Conservation (phyloP, 2,888 invertebrate genomes). For the Hermaeophaga mercurialis region DNA sequence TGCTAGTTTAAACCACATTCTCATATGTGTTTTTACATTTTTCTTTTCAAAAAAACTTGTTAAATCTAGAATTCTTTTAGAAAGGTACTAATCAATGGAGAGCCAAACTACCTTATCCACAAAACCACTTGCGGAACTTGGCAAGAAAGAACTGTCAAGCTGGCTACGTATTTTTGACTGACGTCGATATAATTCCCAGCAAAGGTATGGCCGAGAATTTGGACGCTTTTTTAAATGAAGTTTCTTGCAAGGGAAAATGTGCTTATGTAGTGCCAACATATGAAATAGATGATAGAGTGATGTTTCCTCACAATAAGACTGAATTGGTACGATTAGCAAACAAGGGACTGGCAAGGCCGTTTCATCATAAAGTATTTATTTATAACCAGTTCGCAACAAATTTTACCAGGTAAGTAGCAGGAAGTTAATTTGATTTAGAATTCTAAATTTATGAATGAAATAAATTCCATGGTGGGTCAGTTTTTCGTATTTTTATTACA, state of each 20-base stretch:
- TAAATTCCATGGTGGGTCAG: no score
- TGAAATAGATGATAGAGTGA: slow-evolving; percentile 79
- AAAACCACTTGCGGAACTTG: slow-evolving; percentile 86
- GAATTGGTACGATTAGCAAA: slow-evolving; percentile 76
- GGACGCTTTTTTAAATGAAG: slow-evolving; percentile 68
- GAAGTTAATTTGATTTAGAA: no score
- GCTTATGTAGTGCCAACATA: slow-evolving; percentile 91
- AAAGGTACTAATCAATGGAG: slow-evolving; percentile 63
- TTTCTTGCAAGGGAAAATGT: slow-evolving; percentile 64
- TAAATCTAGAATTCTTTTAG: slow-evolving; percentile 29
- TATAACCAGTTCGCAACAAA: slow-evolving; percentile 92
- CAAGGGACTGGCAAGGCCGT: slow-evolving; percentile 83
- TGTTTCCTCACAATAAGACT: slow-evolving; percentile 80
- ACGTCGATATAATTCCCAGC: slow-evolving; percentile 87
- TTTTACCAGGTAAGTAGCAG: slow-evolving; percentile 77
- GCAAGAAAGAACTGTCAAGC: slow-evolving; percentile 85
- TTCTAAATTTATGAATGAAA: no score
- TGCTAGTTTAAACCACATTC: no score
- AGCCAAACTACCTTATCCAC: slow-evolving; percentile 79
- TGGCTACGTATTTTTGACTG: slow-evolving; percentile 81
- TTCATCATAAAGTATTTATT: slow-evolving; percentile 90
- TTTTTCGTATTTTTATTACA: no score
- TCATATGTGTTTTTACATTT: no score
- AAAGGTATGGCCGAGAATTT: slow-evolving; percentile 72
- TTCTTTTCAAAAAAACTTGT: no score